A percentile compares a stretch with the other conserved stretches of the same genome.
phyloP scores from a whole-genome alignment of 2,888 invertebrate genomes.

The Liodrosophila aerea region DNA sequence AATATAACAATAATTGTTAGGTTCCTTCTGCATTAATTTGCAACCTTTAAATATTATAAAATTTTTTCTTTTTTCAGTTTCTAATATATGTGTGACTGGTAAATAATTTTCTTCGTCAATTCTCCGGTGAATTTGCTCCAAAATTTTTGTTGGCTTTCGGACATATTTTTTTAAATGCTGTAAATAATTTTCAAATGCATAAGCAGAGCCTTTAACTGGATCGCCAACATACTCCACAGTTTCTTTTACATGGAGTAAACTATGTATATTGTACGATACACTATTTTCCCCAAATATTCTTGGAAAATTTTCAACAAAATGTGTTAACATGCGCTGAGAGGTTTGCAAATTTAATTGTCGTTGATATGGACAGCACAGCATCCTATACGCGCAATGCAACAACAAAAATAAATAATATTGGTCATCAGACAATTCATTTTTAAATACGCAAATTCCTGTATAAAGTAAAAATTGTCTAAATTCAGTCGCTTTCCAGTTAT shows the following conservation, averaged over 20 bases:
- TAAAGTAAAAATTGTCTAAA: slow-evolving; percentile 5
- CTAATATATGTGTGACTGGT: background rate
- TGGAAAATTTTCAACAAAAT: slow-evolving; percentile 2
- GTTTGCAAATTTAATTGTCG: background rate
- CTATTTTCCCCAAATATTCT: no score
- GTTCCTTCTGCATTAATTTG: background rate
- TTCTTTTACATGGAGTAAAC: background rate
- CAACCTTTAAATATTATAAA: background rate
- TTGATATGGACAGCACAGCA: background rate
- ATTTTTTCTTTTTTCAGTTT: background rate
- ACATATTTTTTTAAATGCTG: slow-evolving; percentile 1
- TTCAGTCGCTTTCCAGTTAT: slow-evolving; percentile 5
- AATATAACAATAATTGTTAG: slow-evolving; percentile 4
- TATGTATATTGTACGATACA: background rate
- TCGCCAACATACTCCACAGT: no score
- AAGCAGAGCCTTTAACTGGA: slow-evolving; percentile 1
- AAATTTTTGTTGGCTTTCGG: slow-evolving; percentile 2
- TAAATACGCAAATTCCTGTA: no score
- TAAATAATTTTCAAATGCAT: slow-evolving; percentile 4
- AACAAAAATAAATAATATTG: slow-evolving; percentile 4
- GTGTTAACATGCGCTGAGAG: slow-evolving; percentile 3
- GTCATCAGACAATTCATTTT: no score
- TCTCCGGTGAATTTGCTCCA: background rate
- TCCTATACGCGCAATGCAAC: slow-evolving; percentile 1
- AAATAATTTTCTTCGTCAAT: background rate